phyloP scores from a whole-genome alignment of 2,888 invertebrate species.

The Luperina nickerlii region DNA sequence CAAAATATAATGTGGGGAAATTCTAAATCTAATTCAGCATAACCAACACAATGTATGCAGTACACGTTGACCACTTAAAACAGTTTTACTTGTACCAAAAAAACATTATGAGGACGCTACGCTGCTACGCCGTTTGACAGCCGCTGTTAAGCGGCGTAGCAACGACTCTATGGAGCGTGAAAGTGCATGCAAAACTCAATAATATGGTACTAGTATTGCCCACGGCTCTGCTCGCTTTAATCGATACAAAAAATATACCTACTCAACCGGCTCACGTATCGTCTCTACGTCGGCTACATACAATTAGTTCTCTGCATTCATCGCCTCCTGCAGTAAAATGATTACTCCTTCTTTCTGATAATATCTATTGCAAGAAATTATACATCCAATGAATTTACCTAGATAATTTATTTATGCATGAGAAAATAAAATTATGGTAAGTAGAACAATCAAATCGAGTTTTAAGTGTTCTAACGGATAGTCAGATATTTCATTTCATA shows the following conservation, averaged over 20 bases:
- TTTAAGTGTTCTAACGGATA: slow-evolving; percentile 41
- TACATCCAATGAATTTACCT: slow-evolving; percentile 24
- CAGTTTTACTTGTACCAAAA: background rate
- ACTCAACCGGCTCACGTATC: slow-evolving; percentile 11
- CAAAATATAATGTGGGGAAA: background rate
- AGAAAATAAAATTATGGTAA: slow-evolving; percentile 33
- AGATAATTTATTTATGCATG: slow-evolving; percentile 14
- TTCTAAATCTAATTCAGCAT: too few species aligned
- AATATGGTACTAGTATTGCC: slow-evolving; percentile 21
- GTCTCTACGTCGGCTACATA: slow-evolving; percentile 9
- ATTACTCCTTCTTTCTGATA: slow-evolving; percentile 32
- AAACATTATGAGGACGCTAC: slow-evolving; percentile 24
- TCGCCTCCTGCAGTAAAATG: slow-evolving; percentile 18
- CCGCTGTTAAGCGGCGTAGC: slow-evolving; percentile 32
- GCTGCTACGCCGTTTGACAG: slow-evolving; percentile 33
- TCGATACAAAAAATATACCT: slow-evolving; percentile 39
- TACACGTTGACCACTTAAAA: background rate
- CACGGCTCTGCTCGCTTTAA: slow-evolving; percentile 25
- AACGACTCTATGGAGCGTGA: slow-evolving; percentile 22
- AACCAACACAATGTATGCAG: background rate
- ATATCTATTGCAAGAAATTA: slow-evolving; percentile 48
- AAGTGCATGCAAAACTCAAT: slow-evolving; percentile 29
- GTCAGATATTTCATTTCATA: slow-evolving; percentile 33
- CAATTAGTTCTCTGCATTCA: slow-evolving; percentile 24
- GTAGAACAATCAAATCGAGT: slow-evolving; percentile 32